Evolutionary conservation across 2,113 vertebrate species (phyloP).

Genomic region (Cercocebus atys): DNA sequence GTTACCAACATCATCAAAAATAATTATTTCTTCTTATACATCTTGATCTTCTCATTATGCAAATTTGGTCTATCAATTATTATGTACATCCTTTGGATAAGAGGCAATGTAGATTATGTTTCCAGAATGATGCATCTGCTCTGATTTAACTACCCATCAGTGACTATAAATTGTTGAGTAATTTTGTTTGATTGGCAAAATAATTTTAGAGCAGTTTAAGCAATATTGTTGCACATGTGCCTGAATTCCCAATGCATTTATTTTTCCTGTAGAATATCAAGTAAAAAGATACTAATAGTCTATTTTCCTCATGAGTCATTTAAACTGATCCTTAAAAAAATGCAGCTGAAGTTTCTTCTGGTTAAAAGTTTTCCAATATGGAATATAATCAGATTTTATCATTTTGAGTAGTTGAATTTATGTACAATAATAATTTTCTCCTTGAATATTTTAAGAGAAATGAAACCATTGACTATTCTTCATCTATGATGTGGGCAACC

Average conservation of each 20-base stretch:
- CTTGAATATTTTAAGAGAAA: neutral
- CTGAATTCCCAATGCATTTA: neutral
- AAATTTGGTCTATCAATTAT: constrained; percentile 44
- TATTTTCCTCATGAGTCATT: neutral
- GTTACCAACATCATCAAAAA: constrained; percentile 26
- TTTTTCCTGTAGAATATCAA: neutral
- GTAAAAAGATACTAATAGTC: neutral
- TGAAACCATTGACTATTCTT: neutral
- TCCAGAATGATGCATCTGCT: constrained; percentile 62
- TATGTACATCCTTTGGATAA: constrained; percentile 44
- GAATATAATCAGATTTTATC: neutral
- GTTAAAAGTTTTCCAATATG: neutral
- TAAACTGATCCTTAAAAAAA: neutral
- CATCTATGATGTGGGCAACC: neutral
- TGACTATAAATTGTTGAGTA: constrained; percentile 63
- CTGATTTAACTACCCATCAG: constrained; percentile 65
- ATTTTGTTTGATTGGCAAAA: constrained; percentile 77
- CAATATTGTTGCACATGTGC: constrained; percentile 45
- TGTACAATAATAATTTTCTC: neutral
- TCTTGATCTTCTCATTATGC: constrained; percentile 54
- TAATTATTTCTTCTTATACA: constrained; percentile 50
- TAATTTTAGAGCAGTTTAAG: constrained; percentile 62
- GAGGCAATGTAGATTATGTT: constrained; percentile 43
- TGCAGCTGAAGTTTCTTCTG: neutral
- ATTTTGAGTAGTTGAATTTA: neutral